Conservation (phyloP, 2,113 vertebrate genomes). For the Macquaria ambigua region DNA sequence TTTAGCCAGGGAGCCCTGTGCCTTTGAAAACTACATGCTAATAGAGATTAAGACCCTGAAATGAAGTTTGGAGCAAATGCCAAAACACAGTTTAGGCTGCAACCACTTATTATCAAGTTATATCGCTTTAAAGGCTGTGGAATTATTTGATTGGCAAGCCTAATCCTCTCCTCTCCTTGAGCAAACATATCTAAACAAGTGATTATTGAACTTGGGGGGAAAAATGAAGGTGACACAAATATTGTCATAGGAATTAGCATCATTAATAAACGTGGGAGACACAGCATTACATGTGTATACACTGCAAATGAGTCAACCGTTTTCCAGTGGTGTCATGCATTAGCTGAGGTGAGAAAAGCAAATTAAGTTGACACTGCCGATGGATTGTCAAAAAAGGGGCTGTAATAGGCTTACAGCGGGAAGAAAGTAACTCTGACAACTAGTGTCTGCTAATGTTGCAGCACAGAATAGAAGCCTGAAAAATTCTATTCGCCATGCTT, state of each 20-base stretch:
- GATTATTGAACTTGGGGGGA: not conserved
- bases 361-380: constrained; percentile 45
- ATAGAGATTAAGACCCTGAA: constrained; percentile 54
- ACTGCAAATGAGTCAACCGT: constrained; percentile 24
- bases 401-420: constrained; percentile 42
- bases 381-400: constrained; percentile 31
- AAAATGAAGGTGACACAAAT: constrained; percentile 24
- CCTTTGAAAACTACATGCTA: constrained; percentile 37
- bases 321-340: constrained; percentile 12
- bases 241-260: constrained; percentile 26
- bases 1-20: constrained; percentile 25
- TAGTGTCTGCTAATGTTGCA: constrained; percentile 25
- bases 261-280: constrained; percentile 29
- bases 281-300: constrained; percentile 8
- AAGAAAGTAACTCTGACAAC: constrained; percentile 57
- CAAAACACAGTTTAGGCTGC: constrained; percentile 11
- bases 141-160: constrained; percentile 25
- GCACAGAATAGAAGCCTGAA: constrained; percentile 45
- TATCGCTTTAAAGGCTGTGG: constrained; percentile 3
- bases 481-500: constrained; percentile 37
- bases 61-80: constrained; percentile 33
- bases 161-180: constrained; percentile 44
- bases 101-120: constrained; percentile 24
- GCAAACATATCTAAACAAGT: constrained; percentile 22
- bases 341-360: constrained; percentile 43